Conservation (phyloP, 2,113 vertebrate species). For the Beaufortia kweichowensis region DNA sequence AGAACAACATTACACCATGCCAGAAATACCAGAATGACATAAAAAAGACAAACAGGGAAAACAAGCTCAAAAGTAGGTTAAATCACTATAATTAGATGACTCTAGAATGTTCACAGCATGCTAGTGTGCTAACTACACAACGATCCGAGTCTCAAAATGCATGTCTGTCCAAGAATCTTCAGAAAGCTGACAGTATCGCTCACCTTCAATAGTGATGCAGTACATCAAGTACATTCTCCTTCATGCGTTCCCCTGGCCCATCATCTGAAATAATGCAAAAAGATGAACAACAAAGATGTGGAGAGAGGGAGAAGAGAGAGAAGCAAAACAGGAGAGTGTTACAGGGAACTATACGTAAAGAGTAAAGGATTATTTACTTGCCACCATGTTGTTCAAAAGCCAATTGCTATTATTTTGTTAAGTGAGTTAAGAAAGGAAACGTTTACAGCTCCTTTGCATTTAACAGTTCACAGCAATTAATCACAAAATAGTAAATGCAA, state of each 20-base stretch:
- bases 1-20: not conserved
- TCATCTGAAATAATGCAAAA: conserved; percentile 44
- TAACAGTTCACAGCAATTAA: no score
- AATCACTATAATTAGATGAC: conserved; percentile 27
- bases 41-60: conserved; percentile 22
- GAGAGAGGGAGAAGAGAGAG: not conserved
- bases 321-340: not conserved
- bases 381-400: not conserved
- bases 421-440: no score
- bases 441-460: no score
- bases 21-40: conserved; percentile 16
- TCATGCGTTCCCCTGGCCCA: conserved; percentile 49
- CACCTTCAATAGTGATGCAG: conserved; percentile 36
- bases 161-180: not conserved
- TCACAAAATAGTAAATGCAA: no score
- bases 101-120: not conserved
- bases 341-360: not conserved
- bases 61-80: conserved; percentile 26
- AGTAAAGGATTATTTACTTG: not conserved
- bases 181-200: conserved; percentile 22
- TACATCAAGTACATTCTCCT: conserved; percentile 42
- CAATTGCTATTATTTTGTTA: not conserved
- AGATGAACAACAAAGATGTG: not conserved
- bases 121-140: not conserved
- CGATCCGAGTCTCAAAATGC: not conserved